Evolutionary conservation across 1,140 invertebrate species (phyloP).

Genomic region (Andrena cerasifolii): DNA sequence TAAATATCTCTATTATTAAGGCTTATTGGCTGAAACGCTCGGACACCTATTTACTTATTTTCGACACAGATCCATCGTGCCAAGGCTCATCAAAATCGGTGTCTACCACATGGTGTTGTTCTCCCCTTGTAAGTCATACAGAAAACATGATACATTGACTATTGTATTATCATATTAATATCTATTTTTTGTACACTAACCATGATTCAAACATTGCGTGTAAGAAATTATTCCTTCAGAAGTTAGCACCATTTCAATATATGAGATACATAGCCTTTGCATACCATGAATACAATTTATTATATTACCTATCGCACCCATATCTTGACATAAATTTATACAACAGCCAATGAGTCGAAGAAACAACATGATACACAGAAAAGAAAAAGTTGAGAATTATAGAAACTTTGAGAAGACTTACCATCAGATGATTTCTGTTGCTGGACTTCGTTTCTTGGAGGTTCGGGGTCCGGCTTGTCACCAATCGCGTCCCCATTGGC

Average conservation of each 20-base stretch:
- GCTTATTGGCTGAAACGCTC: too few species aligned
- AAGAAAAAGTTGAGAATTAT: background rate
- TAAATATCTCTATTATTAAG: too few species aligned
- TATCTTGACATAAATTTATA: too few species aligned
- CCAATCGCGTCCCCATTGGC: constrained; percentile 70
- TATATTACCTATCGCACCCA: too few species aligned
- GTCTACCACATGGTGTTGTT: too few species aligned
- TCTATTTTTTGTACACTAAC: background rate
- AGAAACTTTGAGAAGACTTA: constrained; percentile 62
- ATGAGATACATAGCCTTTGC: too few species aligned
- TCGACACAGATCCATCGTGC: too few species aligned
- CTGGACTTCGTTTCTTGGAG: constrained; percentile 61
- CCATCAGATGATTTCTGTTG: constrained; percentile 71
- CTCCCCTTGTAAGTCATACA: too few species aligned
- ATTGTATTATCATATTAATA: background rate
- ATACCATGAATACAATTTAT: too few species aligned
- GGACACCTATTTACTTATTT: too few species aligned
- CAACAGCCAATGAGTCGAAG: background rate
- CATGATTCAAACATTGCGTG: background rate
- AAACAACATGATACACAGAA: background rate
- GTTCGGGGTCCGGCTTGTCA: constrained; percentile 66
- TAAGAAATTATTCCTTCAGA: background rate
- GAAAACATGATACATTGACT: background rate
- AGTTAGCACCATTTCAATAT: background rate
- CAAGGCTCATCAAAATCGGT: too few species aligned